Percentiles rank a stretch among this genome's conserved stretches.
These are phyloP conservation scores for Sapayoa aenigma DNA, from an alignment of 2,113 vertebrate species.

Conservation along the genomic window DNA sequence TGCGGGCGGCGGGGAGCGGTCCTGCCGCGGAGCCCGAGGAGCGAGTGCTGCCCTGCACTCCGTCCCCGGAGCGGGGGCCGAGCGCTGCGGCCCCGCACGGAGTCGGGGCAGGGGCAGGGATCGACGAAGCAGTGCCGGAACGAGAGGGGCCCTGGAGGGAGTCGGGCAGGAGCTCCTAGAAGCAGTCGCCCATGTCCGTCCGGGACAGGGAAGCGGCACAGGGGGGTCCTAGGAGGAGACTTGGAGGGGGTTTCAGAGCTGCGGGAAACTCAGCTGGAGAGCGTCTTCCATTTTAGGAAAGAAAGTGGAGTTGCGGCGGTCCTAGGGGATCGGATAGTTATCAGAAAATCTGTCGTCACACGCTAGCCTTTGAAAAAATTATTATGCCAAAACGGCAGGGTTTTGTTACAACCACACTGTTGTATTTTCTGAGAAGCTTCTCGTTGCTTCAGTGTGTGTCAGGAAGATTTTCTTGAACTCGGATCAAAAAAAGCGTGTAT, in stretches of 20 bases:
- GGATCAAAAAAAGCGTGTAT: background rate
- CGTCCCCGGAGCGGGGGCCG: background rate
- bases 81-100: background rate
- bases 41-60: background rate
- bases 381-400: background rate
- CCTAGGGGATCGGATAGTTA: background rate
- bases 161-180: background rate
- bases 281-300: slow-evolving; percentile 56
- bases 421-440: background rate
- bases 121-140: no score
- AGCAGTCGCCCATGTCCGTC: no score
- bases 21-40: background rate
- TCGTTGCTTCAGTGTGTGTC: background rate
- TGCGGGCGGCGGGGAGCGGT: background rate
- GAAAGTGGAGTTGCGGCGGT: background rate
- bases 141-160: background rate
- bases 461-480: background rate
- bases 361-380: background rate
- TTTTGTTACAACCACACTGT: background rate
- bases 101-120: background rate
- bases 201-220: no score
- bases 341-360: background rate
- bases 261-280: background rate
- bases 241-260: background rate
- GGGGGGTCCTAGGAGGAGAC: background rate